Base-by-base conservation (phyloP, 2,888 invertebrate species). In the Mythimna impura region DNA sequence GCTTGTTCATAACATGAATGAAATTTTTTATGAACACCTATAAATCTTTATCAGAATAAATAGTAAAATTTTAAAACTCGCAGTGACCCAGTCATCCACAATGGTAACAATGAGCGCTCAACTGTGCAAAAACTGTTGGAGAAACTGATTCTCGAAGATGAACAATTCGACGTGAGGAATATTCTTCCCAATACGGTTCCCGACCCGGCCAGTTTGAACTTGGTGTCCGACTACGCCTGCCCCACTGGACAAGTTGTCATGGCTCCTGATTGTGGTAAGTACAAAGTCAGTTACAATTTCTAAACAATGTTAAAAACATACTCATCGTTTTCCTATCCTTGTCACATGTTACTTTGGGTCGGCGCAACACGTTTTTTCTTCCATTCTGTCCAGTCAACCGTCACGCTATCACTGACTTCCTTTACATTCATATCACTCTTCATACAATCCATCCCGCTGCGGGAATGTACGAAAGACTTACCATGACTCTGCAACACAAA, bases 141-240 rank as follows among this genome's bases (percentile, higher is more conserved):
- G 94, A 98, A 98, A 92, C 96, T 99, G 1, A 99, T 99, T 84
- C 97, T 99, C 78, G 99, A 99, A 95, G 98, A 99, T 93, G 99
- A 99, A 94, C 98, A 99, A 93, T 99, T 99, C 91, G 99, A 99
- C 89, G 99, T 99, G 6, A 97, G 98, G 88, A 99, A 98, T 89
- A 99, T 99, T 88, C 95, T 99, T 68, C 99, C 99, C 22, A 99
- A 99, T 90, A 99, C 99, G 0, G 98, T 99, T 0, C 99, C 99
- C 0, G 99, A 99, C 94, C 98, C 99, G 73, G 98, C 99, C 14
- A 98, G 99, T 4, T 95, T 99, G 74, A 94, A 97, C 36, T 96
- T 99, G n/a, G 97, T 98, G 80, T 99, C 99, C 0, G 99, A 99
- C 91, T 99, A 99, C 89, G 98, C 99, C 68, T 99, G 99, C 90